These are phyloP conservation scores for Ennomos quercinarius DNA, from an alignment of 2,888 invertebrate genomes.

Conservation along the genomic window DNA sequence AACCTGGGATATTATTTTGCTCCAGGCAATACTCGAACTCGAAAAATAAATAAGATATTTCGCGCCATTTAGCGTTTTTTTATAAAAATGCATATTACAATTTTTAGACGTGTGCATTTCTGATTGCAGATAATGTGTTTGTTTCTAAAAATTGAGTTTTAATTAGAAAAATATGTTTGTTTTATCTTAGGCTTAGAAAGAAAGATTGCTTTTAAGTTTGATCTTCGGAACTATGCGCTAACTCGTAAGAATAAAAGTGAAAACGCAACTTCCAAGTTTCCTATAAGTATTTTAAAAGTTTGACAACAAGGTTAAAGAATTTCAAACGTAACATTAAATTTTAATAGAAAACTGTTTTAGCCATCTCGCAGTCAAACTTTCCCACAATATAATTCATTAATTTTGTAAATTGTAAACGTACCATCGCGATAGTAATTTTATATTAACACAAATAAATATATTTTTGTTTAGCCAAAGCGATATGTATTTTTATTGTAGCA, in stretches of 20 bases:
- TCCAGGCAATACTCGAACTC: conserved; percentile 57
- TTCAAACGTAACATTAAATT: conserved; percentile 49
- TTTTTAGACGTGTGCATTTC: conserved; percentile 44
- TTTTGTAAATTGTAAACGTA: conserved; percentile 64
- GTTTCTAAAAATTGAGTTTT: conserved; percentile 35
- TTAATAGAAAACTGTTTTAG: conserved; percentile 51
- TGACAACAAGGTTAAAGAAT: conserved; percentile 51
- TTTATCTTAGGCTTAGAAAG: conserved; percentile 65
- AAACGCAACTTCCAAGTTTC: conserved; percentile 40
- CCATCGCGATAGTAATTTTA: conserved; percentile 60
- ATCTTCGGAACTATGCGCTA: conserved; percentile 56
- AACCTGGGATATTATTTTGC: conserved; percentile 46
- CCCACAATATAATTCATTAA: conserved; percentile 33
- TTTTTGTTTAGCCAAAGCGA: conserved; percentile 77
- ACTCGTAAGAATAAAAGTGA: conserved; percentile 50
- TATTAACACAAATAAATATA: conserved; percentile 46
- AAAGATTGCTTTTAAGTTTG: conserved; percentile 60
- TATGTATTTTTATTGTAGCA: conserved; percentile 84
- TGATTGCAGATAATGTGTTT: conserved; percentile 19
- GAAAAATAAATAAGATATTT: conserved; percentile 57
- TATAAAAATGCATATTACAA: conserved; percentile 59
- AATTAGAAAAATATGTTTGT: conserved; percentile 73
- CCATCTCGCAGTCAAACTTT: conserved; percentile 43
- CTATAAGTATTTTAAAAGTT: conserved; percentile 31
- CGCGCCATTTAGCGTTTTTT: conserved; percentile 57